These are phyloP conservation scores for Halocynthia roretzi DNA, from an alignment of 23 tunicate genomes.

Conservation along the genomic window DNA sequence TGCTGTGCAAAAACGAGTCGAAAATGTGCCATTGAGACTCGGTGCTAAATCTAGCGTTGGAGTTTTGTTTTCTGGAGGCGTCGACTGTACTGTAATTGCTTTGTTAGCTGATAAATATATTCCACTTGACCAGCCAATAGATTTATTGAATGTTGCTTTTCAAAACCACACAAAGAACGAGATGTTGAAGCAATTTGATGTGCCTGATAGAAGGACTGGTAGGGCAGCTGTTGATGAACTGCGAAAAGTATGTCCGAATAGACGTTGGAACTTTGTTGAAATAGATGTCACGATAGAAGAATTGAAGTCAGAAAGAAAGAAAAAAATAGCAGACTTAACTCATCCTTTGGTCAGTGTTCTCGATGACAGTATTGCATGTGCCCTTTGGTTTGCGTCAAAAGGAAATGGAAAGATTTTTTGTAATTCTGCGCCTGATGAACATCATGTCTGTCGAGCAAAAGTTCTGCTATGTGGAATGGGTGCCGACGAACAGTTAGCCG, in stretches of 20 bases:
- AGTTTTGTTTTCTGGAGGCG: constrained; percentile 88
- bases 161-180: constrained; percentile 10
- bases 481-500: constrained; percentile 92
- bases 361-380: constrained; percentile 92
- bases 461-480: constrained; percentile 90
- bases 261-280: constrained; percentile 71
- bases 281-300: constrained; percentile 61
- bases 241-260: constrained; percentile 38
- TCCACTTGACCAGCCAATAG: constrained; percentile 42
- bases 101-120: constrained; percentile 45
- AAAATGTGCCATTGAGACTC: constrained; percentile 6
- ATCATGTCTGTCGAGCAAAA: constrained; percentile 18
- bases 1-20: constrained; percentile 42
- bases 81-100: constrained; percentile 82
- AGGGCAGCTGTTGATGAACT: constrained; percentile 41
- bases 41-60: constrained; percentile 2
- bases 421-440: too few relatives aligned
- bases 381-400: constrained; percentile 85
- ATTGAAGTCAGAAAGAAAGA: constrained; percentile 16
- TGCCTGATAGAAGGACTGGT: constrained; percentile 71
- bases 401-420: constrained; percentile 10
- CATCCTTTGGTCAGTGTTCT: constrained; percentile 76
- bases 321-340: constrained; percentile 48
- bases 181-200: constrained; percentile 12
- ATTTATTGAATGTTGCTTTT: constrained; percentile 82